Percentiles rank a stretch among this genome's conserved stretches.
Conservation (phyloP, 2,113 vertebrate species). For the Tragulus kanchil region DNA sequence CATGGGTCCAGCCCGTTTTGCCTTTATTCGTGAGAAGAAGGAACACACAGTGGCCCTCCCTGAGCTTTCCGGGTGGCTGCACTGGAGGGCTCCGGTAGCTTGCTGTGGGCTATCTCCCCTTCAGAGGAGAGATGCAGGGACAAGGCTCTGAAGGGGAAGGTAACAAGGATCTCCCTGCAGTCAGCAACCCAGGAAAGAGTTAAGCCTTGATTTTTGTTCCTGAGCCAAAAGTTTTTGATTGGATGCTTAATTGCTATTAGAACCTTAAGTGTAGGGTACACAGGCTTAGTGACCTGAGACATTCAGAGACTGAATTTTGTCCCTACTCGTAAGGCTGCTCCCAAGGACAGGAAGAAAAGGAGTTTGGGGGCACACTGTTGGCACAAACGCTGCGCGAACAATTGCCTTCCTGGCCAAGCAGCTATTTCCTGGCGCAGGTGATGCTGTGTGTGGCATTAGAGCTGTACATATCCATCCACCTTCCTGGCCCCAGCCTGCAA, state of each 20-base stretch:
- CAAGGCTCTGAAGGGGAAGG: background rate
- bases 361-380: background rate
- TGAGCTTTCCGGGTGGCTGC: background rate
- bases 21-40: background rate
- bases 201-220: background rate
- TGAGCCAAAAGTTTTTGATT: conserved; percentile 42
- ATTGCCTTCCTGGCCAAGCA: background rate
- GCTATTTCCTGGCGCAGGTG: background rate
- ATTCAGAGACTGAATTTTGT: background rate
- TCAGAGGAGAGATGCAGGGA: background rate
- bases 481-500: conserved; percentile 31
- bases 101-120: background rate
- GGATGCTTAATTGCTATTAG: conserved; percentile 52
- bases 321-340: background rate
- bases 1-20: background rate
- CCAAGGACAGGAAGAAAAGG: conserved; percentile 26
- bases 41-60: accelerated
- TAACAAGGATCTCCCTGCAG: background rate
- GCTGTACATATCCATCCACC: conserved; percentile 42
- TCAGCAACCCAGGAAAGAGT: background rate
- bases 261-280: background rate
- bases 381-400: background rate
- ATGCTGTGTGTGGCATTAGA: conserved; percentile 13
- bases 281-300: background rate
- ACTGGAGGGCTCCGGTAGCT: background rate